Evolutionary conservation across 2,797 vertebrate species (phyloP), one percentile per base, ranked within the genome.

Genomic region (Thripadectes ignobilis): DNA sequence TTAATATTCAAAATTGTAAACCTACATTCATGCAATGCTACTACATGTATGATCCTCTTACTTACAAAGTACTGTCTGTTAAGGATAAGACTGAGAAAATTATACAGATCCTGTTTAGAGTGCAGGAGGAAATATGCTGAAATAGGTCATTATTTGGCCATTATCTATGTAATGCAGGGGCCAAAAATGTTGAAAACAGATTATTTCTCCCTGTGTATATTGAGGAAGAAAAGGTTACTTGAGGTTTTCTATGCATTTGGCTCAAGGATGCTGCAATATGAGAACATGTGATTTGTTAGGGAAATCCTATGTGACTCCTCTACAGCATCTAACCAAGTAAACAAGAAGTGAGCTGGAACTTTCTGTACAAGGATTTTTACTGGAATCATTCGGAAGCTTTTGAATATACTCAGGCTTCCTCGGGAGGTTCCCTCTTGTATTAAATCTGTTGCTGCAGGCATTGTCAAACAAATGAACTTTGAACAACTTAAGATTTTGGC

Each of bases 291-390:
- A 95, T 95, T 97, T 85, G 32, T 69, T 85, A 87, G 90, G 90
- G 92, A 96, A 97, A 95, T 96, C 92, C 95, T 97, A 95, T 95
- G 93, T 96, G 94, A 95, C 93, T 91, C 75, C 89, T 95, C 86
- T 91, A 57, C 90, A 91, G 39, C 55, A 94, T 92, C 88, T 91
- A 89, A 96, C 61, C 52, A 89, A 97, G 95, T 95, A 97, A 97
- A 96, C 88, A 96, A 96, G 92, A 97, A 95, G 75, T 95, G 81
- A 92, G 30, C 54, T 93, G 94, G 95, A 96, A 96, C 94, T 95
- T 94, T 96, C 89, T 97, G 94, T 97, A 69, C 92, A 89, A 91
- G 67, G 68, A 61, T 48, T 87, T 88, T 95, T 96, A 95, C 93
- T 83, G 94, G 88, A 97, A 97, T 86, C 7, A 76, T 61, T 92